Percentiles rank a stretch among this genome's conserved stretches.
Evolutionary conservation across 2,888 invertebrate species (phyloP).

Genomic region (Agrochola macilenta): DNA sequence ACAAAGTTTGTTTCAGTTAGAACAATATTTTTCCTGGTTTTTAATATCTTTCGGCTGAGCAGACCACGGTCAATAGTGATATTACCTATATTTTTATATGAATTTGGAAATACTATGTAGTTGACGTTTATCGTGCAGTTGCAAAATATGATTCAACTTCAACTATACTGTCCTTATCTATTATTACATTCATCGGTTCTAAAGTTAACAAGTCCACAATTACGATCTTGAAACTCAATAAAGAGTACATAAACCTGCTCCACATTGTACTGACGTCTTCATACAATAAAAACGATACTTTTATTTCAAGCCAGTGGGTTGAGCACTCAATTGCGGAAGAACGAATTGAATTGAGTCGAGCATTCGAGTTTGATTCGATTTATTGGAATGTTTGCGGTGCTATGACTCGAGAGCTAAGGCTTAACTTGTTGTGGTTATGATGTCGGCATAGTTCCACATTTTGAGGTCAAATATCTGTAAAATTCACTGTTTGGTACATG

Average conservation of each 20-base stretch:
- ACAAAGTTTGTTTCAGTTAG: background rate
- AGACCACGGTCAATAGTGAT: too few species aligned
- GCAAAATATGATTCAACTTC: background rate
- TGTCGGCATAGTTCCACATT: background rate
- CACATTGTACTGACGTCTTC: constrained; percentile 4
- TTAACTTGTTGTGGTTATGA: constrained; percentile 17
- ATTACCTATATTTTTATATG: background rate
- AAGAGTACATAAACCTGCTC: background rate
- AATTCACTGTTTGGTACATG: background rate
- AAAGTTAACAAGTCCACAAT: background rate
- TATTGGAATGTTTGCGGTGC: constrained; percentile 33
- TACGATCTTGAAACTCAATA: constrained; percentile 13
- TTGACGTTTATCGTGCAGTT: too few species aligned
- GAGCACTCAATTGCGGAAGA: constrained; percentile 35
- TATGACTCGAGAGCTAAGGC: constrained; percentile 21
- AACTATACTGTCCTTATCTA: background rate
- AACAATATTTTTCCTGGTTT: background rate
- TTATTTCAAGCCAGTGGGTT: constrained; percentile 44
- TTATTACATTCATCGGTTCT: background rate
- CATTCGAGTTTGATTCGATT: constrained; percentile 57
- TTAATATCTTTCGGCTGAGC: background rate
- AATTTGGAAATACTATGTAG: background rate
- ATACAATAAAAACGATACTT: constrained; percentile 43
- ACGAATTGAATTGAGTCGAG: constrained; percentile 47
- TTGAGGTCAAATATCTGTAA: background rate